Evolutionary conservation across 2,113 vertebrate species (phyloP).

Genomic region (Datnioides undecimradiatus): DNA sequence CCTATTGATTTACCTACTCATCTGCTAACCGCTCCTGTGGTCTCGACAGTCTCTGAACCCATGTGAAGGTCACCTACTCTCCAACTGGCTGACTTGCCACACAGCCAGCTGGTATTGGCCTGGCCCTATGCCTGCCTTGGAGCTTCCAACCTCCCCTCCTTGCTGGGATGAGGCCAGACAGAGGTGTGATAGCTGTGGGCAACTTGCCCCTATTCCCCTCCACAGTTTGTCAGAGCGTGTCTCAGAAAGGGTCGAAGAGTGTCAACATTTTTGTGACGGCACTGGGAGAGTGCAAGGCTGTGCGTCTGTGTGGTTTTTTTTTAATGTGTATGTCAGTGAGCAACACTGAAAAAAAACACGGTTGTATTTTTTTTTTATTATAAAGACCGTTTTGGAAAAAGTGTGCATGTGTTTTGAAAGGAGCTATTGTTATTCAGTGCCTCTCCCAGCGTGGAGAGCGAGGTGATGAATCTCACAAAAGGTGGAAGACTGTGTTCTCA

Average conservation of each 20-base stretch:
- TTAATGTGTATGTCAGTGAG: constrained; percentile 19
- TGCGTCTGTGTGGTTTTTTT: constrained; percentile 27
- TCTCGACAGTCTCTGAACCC: constrained; percentile 47
- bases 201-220: constrained; percentile 52
- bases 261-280: constrained; percentile 67
- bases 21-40: constrained; percentile 40
- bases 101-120: constrained; percentile 9
- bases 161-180: constrained; percentile 52
- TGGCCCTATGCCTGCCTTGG: constrained; percentile 18
- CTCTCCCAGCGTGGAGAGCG: background rate
- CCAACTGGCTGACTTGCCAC: constrained; percentile 13
- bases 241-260: constrained; percentile 50
- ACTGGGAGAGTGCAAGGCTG: constrained; percentile 15
- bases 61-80: constrained; percentile 66
- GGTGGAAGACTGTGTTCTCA: constrained; percentile 45
- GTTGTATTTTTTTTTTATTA: constrained; percentile 27
- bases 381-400: constrained; percentile 5
- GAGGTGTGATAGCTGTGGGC: constrained; percentile 71
- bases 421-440: constrained; percentile 29
- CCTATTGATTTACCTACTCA: constrained; percentile 66
- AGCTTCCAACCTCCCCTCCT: constrained; percentile 1
- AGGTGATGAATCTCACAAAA: constrained; percentile 34
- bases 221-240: constrained; percentile 65
- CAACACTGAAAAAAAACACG: constrained; percentile 6
- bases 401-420: background rate